Conservation (phyloP, 2,888 invertebrate genomes). For the Rosalia funebris region DNA sequence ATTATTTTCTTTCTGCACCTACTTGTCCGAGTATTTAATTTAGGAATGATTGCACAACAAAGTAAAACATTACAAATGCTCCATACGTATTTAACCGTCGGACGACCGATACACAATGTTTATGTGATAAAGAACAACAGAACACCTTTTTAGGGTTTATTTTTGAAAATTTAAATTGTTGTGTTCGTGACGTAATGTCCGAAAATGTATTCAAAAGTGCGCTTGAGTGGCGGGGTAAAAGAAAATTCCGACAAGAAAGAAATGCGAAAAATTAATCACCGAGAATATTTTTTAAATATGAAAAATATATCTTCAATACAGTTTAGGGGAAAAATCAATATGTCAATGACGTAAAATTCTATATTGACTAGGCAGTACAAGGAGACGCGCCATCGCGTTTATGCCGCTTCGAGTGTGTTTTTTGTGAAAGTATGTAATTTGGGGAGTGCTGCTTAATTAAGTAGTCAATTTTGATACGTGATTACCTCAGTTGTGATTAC, state of each 20-base stretch:
- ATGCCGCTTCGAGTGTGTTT: conserved; percentile 17
- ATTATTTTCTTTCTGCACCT: too few relatives aligned
- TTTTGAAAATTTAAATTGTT: conserved; percentile 20
- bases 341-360: conserved; percentile 50
- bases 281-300: not conserved
- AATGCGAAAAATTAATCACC: not conserved
- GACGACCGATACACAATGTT: not conserved
- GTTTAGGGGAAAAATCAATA: conserved; percentile 47
- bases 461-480: not conserved
- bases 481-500: not conserved
- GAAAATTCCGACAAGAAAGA: conserved; percentile 5
- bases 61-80: conserved; percentile 1
- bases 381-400: conserved; percentile 28
- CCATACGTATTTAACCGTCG: not conserved
- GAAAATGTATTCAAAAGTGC: conserved; percentile 24
- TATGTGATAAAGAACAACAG: not conserved
- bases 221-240: conserved; percentile 20
- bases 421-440: conserved; percentile 21
- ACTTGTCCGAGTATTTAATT: conserved; percentile 5
- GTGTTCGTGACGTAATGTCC: conserved; percentile 24
- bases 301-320: conserved; percentile 31
- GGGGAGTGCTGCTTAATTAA: conserved; percentile 1
- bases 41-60: conserved; percentile 19
- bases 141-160: not conserved
- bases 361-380: conserved; percentile 40